These are phyloP conservation scores for Toxostoma redivivum DNA, from an alignment of 2,113 vertebrate genomes.

Conservation along the genomic window DNA sequence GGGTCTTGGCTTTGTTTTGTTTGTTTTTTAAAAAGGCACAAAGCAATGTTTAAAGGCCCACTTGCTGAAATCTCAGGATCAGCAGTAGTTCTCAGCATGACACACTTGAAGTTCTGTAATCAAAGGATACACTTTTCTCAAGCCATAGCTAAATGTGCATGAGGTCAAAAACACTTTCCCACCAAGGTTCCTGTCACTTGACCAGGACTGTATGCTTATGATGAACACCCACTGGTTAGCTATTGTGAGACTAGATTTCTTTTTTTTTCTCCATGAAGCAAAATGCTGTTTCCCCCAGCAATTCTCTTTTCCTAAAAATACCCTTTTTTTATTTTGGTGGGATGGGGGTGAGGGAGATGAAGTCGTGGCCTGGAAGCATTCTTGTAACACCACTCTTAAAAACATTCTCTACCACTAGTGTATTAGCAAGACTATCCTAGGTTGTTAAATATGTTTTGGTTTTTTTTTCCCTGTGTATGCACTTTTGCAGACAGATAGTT, in stretches of 20 bases:
- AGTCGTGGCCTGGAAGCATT: not conserved
- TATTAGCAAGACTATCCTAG: not conserved
- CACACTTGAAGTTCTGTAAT: not conserved
- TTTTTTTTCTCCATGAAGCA: not conserved
- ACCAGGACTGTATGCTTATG: not conserved
- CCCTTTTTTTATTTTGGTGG: not conserved
- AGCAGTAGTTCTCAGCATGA: not conserved
- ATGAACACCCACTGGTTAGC: not conserved
- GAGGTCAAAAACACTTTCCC: not conserved
- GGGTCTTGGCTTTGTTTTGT: not conserved
- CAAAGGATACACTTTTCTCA: not conserved
- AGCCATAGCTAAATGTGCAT: not conserved
- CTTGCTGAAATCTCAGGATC: not conserved
- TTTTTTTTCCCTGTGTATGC: rapidly evolving
- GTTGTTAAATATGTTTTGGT: not conserved
- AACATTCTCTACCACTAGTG: not conserved
- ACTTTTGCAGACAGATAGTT: not conserved
- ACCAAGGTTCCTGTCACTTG: not conserved
- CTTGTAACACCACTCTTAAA: not conserved
- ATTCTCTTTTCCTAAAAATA: not conserved
- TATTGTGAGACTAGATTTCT: not conserved
- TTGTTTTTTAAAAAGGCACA: not conserved
- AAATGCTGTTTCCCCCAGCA: not conserved
- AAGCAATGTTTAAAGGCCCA: not conserved
- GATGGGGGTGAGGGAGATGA: rapidly evolving